These are phyloP conservation scores for Papilio helenus DNA, from an alignment of 1,140 invertebrate genomes.

Conservation along the genomic window DNA sequence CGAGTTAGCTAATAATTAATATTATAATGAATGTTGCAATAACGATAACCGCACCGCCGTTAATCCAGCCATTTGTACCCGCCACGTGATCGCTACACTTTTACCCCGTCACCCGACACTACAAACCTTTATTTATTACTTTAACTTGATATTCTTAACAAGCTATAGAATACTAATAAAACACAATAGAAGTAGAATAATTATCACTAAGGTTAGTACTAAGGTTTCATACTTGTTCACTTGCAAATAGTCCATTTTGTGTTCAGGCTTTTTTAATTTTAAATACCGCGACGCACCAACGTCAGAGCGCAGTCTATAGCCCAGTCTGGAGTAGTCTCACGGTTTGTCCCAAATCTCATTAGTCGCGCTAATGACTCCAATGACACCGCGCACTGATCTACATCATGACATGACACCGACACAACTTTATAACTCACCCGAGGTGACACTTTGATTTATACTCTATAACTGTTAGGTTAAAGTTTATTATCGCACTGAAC, in stretches of 20 bases:
- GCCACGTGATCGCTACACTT: constrained; percentile 13
- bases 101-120: background rate
- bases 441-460: background rate
- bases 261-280: no score
- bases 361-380: constrained; percentile 17
- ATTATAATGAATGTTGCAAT: constrained; percentile 78
- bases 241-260: no score
- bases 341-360: constrained; percentile 12
- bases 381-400: background rate
- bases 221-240: no score
- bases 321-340: background rate
- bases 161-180: background rate
- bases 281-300: no score
- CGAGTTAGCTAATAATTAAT: constrained; percentile 80
- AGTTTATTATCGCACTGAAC: constrained; percentile 23
- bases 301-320: background rate
- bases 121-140: background rate
- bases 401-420: background rate
- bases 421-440: background rate
- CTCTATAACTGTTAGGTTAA: background rate
- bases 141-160: constrained; percentile 20
- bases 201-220: no score
- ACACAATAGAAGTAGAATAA: no score
- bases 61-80: constrained; percentile 54
- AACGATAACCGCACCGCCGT: constrained; percentile 63